Conservation (phyloP, 1,140 invertebrate genomes). For the Pseudomyrmex gracilis region DNA sequence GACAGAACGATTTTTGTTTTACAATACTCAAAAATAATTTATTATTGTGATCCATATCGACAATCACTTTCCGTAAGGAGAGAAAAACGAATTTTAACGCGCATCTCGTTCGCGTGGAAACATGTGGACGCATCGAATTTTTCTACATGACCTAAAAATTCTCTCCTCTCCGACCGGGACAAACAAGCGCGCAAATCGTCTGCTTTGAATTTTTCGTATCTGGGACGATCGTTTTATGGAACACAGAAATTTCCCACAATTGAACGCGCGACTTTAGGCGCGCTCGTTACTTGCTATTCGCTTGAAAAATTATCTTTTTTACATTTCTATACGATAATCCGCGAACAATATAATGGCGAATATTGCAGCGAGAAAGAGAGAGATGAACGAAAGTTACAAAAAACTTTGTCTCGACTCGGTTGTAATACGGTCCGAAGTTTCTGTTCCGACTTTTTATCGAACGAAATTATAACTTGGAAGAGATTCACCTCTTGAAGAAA, state of each 20-base stretch:
- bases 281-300: constrained; percentile 1
- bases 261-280: not conserved
- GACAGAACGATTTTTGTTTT: no score
- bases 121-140: not conserved
- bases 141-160: constrained; percentile 46
- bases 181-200: constrained; percentile 45
- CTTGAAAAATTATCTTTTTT: no score
- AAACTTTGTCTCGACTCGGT: no score
- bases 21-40: no score
- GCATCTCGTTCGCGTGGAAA: constrained; percentile 1
- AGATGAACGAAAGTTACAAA: no score
- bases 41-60: no score
- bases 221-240: constrained; percentile 43
- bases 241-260: constrained; percentile 48
- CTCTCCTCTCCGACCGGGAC: constrained; percentile 37
- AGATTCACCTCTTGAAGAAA: not conserved
- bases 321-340: no score
- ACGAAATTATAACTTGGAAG: not conserved
- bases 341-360: no score
- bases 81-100: constrained; percentile 19
- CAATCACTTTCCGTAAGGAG: no score
- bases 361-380: no score
- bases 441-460: not conserved
- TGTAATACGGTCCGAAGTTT: no score
- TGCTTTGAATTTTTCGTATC: constrained; percentile 66